phyloP scores from a whole-genome alignment of 2,113 vertebrate genomes.

The Lasiurus borealis region DNA sequence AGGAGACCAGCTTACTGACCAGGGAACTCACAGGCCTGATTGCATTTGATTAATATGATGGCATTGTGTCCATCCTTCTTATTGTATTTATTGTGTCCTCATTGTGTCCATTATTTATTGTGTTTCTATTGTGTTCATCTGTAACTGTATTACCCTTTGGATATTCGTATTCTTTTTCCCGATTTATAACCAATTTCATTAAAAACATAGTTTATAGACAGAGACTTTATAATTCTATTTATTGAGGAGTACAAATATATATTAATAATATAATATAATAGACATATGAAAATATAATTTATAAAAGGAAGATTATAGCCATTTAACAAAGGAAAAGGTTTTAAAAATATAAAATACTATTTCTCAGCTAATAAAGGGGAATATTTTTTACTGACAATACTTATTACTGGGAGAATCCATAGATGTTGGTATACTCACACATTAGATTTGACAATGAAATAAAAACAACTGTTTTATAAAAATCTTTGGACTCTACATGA shows the following conservation, averaged over 20 bases:
- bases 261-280: slow-evolving; percentile 9
- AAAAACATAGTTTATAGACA: neutral
- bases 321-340: neutral
- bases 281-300: slow-evolving; percentile 22
- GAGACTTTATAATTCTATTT: neutral
- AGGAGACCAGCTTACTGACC: neutral
- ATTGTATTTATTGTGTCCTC: neutral
- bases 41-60: neutral
- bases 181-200: slow-evolving; percentile 27
- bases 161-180: neutral
- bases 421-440: neutral
- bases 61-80: neutral
- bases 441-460: slow-evolving; percentile 2
- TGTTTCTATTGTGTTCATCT: neutral
- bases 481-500: neutral
- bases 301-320: neutral
- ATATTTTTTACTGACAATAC: neutral
- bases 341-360: neutral
- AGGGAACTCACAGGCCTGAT: neutral
- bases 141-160: neutral
- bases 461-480: slow-evolving; percentile 35
- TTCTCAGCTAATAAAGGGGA: neutral
- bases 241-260: neutral
- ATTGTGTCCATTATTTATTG: neutral
- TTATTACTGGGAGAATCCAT: neutral